Evolutionary conservation across 2,888 invertebrate species (phyloP), one percentile per base, ranked within the genome.

Genomic region (Pemphredon lugubris): DNA sequence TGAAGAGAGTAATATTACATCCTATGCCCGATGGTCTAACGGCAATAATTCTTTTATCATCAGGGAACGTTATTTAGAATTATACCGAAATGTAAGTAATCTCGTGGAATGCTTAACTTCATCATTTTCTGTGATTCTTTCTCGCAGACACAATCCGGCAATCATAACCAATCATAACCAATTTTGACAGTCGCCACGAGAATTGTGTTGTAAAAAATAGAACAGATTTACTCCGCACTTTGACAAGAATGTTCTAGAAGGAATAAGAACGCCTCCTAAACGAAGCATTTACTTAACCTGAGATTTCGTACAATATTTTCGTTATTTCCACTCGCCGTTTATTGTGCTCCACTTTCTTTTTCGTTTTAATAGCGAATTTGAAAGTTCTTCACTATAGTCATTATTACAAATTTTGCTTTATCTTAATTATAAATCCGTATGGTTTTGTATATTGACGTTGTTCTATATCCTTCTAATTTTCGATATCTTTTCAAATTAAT

Each of bases 91-190:
- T 54, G 77, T 74, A 47, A 70, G 55, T 63, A 26, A 20, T 39
- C 23, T 14, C 23, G 14, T 32, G n/a, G 40, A 14, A 9, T 60
- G 18, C 37, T 40, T 48, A 32, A 32, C 21, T 18, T 4, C 18
- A n/a, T n/a, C 37, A 20, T n/a, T 47, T 14, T 20, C 58, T 23
- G 9, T 13, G 2, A 66, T n/a, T 42, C 37, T 44, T 50, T 16
- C 44, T 26, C 7, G 40, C 30, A 70, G 6, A 51, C 16, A 14
- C n/a, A n/a, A n/a, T 53, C 80, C 83, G 82, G 79, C 66, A 74
- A 65, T 55, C 67, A 78, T 85, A 85, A 85, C 85, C 66, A 74
- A 65, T 55, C 67, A 78, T 85, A 85, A 85, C 85, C 85, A 81
- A 61, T 45, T 72, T 81, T 83, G 79, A 83, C 79, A 82, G 73